These are phyloP conservation scores for Alouatta palliata DNA, from an alignment of 2,113 vertebrate genomes.

Conservation along the genomic window DNA sequence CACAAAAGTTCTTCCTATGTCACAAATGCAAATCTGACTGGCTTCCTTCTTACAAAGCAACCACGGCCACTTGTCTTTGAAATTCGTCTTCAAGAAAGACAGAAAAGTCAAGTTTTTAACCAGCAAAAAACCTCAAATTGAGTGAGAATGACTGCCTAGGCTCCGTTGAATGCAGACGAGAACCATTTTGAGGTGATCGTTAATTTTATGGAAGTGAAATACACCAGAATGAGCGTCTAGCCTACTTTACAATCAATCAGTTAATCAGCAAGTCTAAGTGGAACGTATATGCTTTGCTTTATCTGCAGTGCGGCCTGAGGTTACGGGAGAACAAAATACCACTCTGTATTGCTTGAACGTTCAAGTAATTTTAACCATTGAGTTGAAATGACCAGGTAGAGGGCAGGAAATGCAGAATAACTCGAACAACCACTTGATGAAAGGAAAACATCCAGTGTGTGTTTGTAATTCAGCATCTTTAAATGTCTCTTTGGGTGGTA, in stretches of 20 bases:
- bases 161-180: slow-evolving; percentile 14
- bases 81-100: slow-evolving; percentile 28
- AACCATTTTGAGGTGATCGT: slow-evolving; percentile 38
- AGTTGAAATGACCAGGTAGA: neutral
- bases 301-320: neutral
- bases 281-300: neutral
- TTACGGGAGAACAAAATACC: neutral
- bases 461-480: neutral
- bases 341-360: neutral
- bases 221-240: neutral
- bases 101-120: slow-evolving; percentile 24
- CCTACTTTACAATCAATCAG: slow-evolving; percentile 22
- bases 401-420: slow-evolving; percentile 8
- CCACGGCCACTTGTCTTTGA: slow-evolving; percentile 15
- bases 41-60: neutral
- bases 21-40: neutral
- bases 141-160: neutral
- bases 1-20: neutral
- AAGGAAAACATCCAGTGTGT: neutral
- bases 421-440: neutral
- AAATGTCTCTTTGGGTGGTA: neutral
- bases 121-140: slow-evolving; percentile 25
- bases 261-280: neutral
- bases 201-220: slow-evolving; percentile 40
- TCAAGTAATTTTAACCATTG: neutral